Conservation (phyloP, 2,888 invertebrate species). For the Smittia aterrima region DNA sequence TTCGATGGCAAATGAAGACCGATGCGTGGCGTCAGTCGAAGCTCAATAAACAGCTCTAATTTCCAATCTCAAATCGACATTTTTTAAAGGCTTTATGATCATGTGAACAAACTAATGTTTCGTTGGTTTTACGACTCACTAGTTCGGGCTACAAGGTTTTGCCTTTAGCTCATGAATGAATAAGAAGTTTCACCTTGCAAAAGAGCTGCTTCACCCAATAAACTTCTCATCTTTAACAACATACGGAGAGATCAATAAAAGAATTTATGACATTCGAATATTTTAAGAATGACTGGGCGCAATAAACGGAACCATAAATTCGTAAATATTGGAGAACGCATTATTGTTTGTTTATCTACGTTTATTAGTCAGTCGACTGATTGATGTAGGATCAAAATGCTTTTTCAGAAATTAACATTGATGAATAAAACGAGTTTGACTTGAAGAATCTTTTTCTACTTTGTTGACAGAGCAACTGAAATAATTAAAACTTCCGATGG, state of each 20-base stretch:
- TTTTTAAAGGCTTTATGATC: neutral
- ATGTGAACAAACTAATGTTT: conserved; percentile 20
- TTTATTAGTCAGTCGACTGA: neutral
- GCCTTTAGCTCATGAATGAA: neutral
- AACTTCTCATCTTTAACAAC: neutral
- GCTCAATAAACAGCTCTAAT: neutral
- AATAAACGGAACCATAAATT: neutral
- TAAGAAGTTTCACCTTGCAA: conserved; percentile 9
- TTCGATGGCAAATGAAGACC: neutral
- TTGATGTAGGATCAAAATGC: neutral
- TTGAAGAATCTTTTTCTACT: too few species aligned
- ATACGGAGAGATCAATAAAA: neutral
- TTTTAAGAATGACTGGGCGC: neutral
- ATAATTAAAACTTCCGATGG: neutral
- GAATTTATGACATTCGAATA: neutral
- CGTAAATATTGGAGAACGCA: conserved; percentile 16
- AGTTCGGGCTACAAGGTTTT: neutral
- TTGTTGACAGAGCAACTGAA: too few species aligned
- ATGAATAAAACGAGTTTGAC: too few species aligned
- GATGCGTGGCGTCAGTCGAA: conserved; percentile 1
- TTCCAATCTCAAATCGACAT: neutral
- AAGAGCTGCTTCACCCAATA: neutral
- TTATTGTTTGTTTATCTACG: conserved; percentile 10
- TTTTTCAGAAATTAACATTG: too few species aligned
- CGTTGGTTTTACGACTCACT: neutral